These are phyloP conservation scores for Muschampia plurimacula DNA, from an alignment of 2,888 invertebrate genomes.

Conservation along the genomic window DNA sequence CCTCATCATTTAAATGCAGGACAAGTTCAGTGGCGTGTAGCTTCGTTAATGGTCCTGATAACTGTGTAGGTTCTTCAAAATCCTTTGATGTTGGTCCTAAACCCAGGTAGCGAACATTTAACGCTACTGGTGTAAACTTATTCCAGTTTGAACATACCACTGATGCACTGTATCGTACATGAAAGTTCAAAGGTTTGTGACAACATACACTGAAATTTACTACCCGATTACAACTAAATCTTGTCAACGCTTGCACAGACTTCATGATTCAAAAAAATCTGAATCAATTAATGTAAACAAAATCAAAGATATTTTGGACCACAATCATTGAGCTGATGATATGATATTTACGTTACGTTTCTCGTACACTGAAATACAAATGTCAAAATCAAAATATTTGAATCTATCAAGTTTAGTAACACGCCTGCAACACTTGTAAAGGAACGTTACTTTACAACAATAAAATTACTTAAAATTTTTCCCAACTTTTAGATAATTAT, in stretches of 20 bases:
- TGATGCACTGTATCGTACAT: conserved; percentile 68
- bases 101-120: conserved; percentile 67
- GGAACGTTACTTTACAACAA: not conserved
- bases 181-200: conserved; percentile 56
- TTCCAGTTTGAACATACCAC: conserved; percentile 57
- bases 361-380: conserved; percentile 39
- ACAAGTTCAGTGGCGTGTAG: conserved; percentile 91
- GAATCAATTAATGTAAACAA: conserved; percentile 45
- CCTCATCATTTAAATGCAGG: conserved; percentile 89
- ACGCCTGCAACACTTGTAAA: not conserved
- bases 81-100: conserved; percentile 79
- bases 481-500: no score
- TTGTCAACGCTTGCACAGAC: conserved; percentile 59
- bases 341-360: conserved; percentile 27
- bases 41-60: conserved; percentile 84
- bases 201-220: conserved; percentile 56
- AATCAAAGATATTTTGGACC: conserved; percentile 24
- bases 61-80: conserved; percentile 69
- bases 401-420: no score
- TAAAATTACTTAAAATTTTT: no score
- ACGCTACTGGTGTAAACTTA: conserved; percentile 55
- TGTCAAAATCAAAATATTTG: conserved; percentile 45
- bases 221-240: conserved; percentile 53
- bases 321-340: conserved; percentile 26
- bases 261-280: conserved; percentile 61